Conservation (phyloP, 1,140 invertebrate species). For the Achatina immaculata region DNA sequence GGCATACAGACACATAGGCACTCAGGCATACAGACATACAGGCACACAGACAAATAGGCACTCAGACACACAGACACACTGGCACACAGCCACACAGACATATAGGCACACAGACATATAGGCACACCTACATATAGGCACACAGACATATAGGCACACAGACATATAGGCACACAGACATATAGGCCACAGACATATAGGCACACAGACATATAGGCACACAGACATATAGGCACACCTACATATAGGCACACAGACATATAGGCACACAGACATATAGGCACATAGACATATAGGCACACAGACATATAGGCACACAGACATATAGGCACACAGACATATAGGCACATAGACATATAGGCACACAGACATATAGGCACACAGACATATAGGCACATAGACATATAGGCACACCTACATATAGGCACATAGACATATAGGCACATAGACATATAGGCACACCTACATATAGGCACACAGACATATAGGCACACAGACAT, state of each 20-base stretch:
- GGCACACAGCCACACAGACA: not conserved
- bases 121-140: too few relatives aligned
- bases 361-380: constrained; percentile 12
- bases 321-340: not conserved
- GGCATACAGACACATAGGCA: not conserved
- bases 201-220: not conserved
- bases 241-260: not conserved
- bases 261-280: not conserved
- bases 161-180: not conserved
- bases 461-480: constrained; percentile 8
- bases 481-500: constrained; percentile 16
- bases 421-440: constrained; percentile 9
- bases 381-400: not conserved
- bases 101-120: too few relatives aligned
- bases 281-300: not conserved
- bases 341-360: not conserved
- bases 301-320: not conserved
- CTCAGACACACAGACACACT: not conserved
- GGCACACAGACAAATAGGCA: not conserved
- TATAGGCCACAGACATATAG: not conserved
- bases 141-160: not conserved
- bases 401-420: not conserved
- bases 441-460: constrained; percentile 3
- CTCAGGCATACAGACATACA: not conserved
- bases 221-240: too few relatives aligned